Conservation (phyloP, 2,797 vertebrate species). For the Dicrostonyx torquatus region DNA sequence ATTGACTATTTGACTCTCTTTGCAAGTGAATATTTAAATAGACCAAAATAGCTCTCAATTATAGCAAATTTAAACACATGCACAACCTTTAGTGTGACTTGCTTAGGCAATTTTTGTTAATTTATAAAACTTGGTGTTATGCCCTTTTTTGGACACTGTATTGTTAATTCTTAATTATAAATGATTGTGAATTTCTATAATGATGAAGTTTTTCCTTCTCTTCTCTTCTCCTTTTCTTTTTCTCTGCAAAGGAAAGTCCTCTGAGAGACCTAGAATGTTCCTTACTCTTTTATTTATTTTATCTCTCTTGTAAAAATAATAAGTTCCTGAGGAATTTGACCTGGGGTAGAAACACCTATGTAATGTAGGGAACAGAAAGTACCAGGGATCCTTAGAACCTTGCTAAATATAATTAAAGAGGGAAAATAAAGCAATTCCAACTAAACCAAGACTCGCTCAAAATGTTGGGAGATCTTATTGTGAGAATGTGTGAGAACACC, state of each 20-base stretch:
- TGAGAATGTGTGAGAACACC: background rate
- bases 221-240: background rate
- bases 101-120: background rate
- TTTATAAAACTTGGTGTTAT: background rate
- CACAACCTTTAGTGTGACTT: background rate
- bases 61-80: constrained; percentile 12
- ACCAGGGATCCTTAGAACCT: background rate
- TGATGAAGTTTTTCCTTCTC: background rate
- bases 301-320: background rate
- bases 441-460: background rate
- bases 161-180: background rate
- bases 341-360: background rate
- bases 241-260: background rate
- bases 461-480: background rate
- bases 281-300: background rate
- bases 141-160: background rate
- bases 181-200: background rate
- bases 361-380: background rate
- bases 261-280: background rate
- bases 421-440: background rate
- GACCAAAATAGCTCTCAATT: constrained; percentile 43
- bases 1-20: constrained; percentile 41
- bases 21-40: constrained; percentile 52
- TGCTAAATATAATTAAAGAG: background rate
- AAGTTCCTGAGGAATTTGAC: background rate